Conservation (phyloP, 2,888 invertebrate species). For the Lasioglossum villosulum region DNA sequence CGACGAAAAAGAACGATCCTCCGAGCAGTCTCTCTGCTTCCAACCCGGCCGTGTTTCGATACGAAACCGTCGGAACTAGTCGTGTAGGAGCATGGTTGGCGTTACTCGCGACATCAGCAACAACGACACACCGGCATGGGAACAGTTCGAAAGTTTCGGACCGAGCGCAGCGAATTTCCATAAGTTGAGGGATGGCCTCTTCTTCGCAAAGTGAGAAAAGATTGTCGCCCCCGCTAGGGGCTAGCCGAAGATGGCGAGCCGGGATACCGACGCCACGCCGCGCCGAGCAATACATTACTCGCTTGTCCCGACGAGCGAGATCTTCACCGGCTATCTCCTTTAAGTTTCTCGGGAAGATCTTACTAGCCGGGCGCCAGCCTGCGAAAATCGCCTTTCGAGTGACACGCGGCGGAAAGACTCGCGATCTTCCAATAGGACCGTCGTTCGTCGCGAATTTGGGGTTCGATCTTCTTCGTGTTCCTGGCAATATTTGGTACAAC, state of each 20-base stretch:
- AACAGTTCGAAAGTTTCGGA: constrained; percentile 62
- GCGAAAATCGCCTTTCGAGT: background rate
- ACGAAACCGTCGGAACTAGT: constrained; percentile 6
- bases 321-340: constrained; percentile 79
- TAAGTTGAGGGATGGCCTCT: constrained; percentile 81
- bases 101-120: constrained; percentile 36
- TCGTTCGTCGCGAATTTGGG: background rate
- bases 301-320: constrained; percentile 66
- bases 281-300: constrained; percentile 65
- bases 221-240: constrained; percentile 68
- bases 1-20: constrained; percentile 35
- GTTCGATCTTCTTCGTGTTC: background rate
- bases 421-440: background rate
- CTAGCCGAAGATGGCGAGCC: constrained; percentile 53
- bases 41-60: constrained; percentile 26
- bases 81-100: constrained; percentile 18
- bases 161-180: constrained; percentile 78
- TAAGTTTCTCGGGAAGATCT: constrained; percentile 68
- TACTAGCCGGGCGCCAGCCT: constrained; percentile 19
- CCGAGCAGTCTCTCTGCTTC: background rate
- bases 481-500: background rate
- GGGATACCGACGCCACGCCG: constrained; percentile 48
- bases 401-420: background rate
- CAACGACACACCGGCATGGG: constrained; percentile 40
- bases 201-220: constrained; percentile 80